Evolutionary conservation across 1,140 invertebrate species (phyloP).

Genomic region (Zaprionus camerounensis): DNA sequence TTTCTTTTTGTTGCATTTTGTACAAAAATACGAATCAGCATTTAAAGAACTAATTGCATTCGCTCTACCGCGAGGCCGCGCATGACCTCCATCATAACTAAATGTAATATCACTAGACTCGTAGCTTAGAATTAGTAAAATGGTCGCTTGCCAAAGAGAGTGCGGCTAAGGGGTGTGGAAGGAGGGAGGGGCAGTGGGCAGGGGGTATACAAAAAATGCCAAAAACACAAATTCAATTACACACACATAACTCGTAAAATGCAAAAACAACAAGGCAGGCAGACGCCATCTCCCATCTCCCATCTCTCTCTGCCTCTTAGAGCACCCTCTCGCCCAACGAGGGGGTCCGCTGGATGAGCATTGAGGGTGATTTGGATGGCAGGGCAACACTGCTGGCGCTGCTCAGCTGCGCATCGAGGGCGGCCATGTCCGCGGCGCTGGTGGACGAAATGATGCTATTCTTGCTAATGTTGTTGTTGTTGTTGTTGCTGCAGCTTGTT

Average conservation of each 20-base stretch:
- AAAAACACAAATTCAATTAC: slow-evolving; percentile 82
- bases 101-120: slow-evolving; percentile 83
- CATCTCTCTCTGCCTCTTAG: slow-evolving; percentile 38
- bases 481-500: slow-evolving; percentile 9
- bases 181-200: neutral
- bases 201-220: slow-evolving; percentile 57
- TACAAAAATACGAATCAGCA: slow-evolving; percentile 69
- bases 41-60: slow-evolving; percentile 64
- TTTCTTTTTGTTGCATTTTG: slow-evolving; percentile 12
- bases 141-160: slow-evolving; percentile 22
- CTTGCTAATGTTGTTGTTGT: slow-evolving; percentile 19
- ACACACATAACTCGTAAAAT: slow-evolving; percentile 73
- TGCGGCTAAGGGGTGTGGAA: neutral
- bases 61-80: slow-evolving; percentile 24
- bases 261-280: slow-evolving; percentile 44
- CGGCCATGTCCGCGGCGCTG: slow-evolving; percentile 62
- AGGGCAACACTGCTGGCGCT: slow-evolving; percentile 66
- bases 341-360: slow-evolving; percentile 81
- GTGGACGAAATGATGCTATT: slow-evolving; percentile 39
- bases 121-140: slow-evolving; percentile 75
- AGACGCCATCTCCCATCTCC: slow-evolving; percentile 4
- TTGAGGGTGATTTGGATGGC: slow-evolving; percentile 77
- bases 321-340: slow-evolving; percentile 83
- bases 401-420: slow-evolving; percentile 66
- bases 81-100: slow-evolving; percentile 62